Conservation (phyloP, 2,113 vertebrate species). For the Martes martes region DNA sequence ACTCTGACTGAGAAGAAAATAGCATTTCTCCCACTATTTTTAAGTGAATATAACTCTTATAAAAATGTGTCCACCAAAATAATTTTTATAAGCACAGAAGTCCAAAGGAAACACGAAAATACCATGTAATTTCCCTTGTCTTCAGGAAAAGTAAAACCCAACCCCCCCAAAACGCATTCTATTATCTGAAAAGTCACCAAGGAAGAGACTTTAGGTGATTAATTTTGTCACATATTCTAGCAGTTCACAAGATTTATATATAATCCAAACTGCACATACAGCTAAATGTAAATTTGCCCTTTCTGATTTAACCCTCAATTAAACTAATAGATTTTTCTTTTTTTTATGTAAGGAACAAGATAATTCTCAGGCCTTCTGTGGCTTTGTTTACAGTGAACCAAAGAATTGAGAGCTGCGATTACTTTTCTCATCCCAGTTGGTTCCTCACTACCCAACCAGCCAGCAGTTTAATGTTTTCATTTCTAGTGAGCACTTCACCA, state of each 20-base stretch:
- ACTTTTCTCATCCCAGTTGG: not conserved
- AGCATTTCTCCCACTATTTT: conserved; percentile 36
- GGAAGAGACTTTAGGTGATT: not conserved
- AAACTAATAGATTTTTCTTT: not conserved
- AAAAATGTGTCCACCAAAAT: conserved; percentile 21
- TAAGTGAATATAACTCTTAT: conserved; percentile 45
- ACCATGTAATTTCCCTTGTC: not conserved
- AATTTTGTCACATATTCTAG: not conserved
- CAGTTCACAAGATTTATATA: not conserved
- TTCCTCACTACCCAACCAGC: not conserved
- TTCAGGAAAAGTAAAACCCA: conserved; percentile 6
- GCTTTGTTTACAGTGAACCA: not conserved
- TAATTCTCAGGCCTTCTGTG: not conserved
- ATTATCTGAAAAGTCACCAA: conserved; percentile 34
- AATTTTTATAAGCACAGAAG: conserved; percentile 20
- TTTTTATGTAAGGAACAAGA: not conserved
- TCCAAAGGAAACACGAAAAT: conserved; percentile 18
- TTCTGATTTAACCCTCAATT: not conserved
- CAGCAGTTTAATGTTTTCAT: not conserved
- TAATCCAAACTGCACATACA: not conserved
- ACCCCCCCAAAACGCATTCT: not conserved
- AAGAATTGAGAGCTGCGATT: not conserved
- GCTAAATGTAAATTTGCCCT: not conserved
- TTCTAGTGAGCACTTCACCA: not conserved
- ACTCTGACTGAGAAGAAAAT: conserved; percentile 34